Conservation (phyloP, 1,140 invertebrate genomes). For the Popillia japonica region DNA sequence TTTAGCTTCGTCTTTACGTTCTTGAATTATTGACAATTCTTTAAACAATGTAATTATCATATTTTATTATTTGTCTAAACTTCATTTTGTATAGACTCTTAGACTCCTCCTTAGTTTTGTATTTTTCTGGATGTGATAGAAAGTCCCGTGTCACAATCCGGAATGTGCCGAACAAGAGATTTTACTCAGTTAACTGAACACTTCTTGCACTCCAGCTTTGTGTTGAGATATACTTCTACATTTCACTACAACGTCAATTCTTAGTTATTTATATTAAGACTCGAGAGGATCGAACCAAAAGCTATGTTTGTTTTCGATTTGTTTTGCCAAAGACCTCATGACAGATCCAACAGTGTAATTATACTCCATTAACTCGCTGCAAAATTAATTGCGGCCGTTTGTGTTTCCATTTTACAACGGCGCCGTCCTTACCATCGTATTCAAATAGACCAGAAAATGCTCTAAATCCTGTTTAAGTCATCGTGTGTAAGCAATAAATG, state of each 20-base stretch:
- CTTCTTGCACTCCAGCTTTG: neutral
- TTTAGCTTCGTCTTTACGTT: no score
- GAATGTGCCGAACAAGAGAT: no score
- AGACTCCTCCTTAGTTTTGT: no score
- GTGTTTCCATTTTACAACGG: neutral
- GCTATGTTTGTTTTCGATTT: neutral
- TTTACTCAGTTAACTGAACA: no score
- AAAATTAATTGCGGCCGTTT: slow-evolving; percentile 1
- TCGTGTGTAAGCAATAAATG: slow-evolving; percentile 1
- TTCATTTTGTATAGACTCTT: no score
- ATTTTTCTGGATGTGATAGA: no score
- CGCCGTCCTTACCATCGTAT: neutral
- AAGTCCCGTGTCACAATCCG: no score
- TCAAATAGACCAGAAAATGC: slow-evolving; percentile 10
- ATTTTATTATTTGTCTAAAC: no score
- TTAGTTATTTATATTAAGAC: neutral
- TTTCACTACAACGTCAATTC: neutral
- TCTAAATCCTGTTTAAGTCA: slow-evolving; percentile 15
- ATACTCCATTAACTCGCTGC: neutral
- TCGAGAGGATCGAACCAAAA: neutral
- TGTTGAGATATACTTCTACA: neutral
- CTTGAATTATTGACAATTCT: no score
- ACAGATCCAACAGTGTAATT: neutral
- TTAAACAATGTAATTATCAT: no score
- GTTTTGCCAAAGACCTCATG: neutral